A percentile compares a stretch with the other conserved stretches of the same genome.
These are phyloP conservation scores for Eunapius fragilis DNA, from an alignment of 37 sponge, comb jelly and placozoan genomes.

Conservation along the genomic window DNA sequence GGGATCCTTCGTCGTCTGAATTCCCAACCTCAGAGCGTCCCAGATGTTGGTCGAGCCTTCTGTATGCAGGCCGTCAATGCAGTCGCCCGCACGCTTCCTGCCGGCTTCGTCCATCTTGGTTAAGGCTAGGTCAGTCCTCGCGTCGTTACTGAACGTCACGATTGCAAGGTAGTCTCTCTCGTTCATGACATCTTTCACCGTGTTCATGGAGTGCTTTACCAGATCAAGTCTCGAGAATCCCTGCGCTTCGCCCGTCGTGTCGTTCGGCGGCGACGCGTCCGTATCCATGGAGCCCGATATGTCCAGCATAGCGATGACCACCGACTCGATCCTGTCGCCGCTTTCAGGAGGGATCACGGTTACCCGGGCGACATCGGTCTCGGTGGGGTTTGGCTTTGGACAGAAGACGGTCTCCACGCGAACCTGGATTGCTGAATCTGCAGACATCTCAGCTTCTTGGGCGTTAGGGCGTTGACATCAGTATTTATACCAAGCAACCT, in stretches of 20 bases:
- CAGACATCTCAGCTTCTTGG: too few species aligned
- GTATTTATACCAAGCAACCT: too few species aligned
- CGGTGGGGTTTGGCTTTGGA: background rate
- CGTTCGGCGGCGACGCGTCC: slow-evolving; percentile 13
- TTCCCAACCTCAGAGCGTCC: slow-evolving; percentile 12
- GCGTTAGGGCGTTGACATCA: too few species aligned
- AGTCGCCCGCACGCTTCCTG: background rate
- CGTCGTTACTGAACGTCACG: slow-evolving; percentile 1
- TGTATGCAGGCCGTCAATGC: background rate
- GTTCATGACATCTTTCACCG: slow-evolving; percentile 10
- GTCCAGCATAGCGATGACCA: slow-evolving; percentile 10
- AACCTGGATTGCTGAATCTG: too few species aligned
- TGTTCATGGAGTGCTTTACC: slow-evolving; percentile 31
- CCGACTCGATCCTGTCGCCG: slow-evolving; percentile 1
- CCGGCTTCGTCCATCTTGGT: slow-evolving; percentile 14
- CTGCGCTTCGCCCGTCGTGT: slow-evolving; percentile 22
- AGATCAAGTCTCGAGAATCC: slow-evolving; percentile 16
- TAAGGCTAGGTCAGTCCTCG: background rate
- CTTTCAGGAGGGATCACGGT: slow-evolving; percentile 5
- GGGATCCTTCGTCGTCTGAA: background rate
- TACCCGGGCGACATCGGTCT: slow-evolving; percentile 3
- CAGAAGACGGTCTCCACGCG: background rate
- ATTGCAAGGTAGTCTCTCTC: background rate
- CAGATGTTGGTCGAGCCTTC: slow-evolving; percentile 21
- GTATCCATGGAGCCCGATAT: slow-evolving; percentile 31